These are phyloP conservation scores for Paedocypris sp. DNA, from an alignment of 2,113 vertebrate genomes.

Conservation along the genomic window DNA sequence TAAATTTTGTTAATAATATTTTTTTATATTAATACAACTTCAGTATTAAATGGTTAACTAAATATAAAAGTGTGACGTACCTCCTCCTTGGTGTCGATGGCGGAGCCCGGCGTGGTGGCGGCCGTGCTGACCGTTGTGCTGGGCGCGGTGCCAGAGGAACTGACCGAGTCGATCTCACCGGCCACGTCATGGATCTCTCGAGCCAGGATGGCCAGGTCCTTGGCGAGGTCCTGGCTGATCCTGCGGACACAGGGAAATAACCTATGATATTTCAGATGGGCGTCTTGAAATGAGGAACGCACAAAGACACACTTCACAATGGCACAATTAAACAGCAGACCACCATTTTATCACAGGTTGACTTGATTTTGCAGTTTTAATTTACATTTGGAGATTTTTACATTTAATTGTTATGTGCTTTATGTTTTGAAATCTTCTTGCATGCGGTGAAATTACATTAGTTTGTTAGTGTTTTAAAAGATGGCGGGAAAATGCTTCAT, in stretches of 20 bases:
- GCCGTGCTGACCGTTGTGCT: slow-evolving; percentile 99
- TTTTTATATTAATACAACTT: too few species aligned
- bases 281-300: slow-evolving; percentile 38
- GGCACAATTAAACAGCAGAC: background rate
- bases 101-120: slow-evolving; percentile 96
- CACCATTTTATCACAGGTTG: too few species aligned
- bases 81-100: slow-evolving; percentile 99
- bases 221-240: slow-evolving; percentile 95
- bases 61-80: slow-evolving; percentile 65
- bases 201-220: slow-evolving; percentile 90
- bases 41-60: too few species aligned
- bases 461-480: too few species aligned
- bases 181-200: slow-evolving; percentile 98
- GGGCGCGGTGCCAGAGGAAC: slow-evolving; percentile 94
- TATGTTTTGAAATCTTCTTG: too few species aligned
- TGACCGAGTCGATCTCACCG: slow-evolving; percentile 97
- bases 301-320: slow-evolving; percentile 32
- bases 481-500: too few species aligned
- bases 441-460: too few species aligned
- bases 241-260: slow-evolving; percentile 79
- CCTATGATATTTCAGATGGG: slow-evolving; percentile 66
- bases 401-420: too few species aligned
- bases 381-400: too few species aligned
- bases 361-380: too few species aligned
- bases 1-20: too few species aligned